phyloP scores from a whole-genome alignment of 2,888 invertebrate genomes.

The Polydrusus tereticollis region DNA sequence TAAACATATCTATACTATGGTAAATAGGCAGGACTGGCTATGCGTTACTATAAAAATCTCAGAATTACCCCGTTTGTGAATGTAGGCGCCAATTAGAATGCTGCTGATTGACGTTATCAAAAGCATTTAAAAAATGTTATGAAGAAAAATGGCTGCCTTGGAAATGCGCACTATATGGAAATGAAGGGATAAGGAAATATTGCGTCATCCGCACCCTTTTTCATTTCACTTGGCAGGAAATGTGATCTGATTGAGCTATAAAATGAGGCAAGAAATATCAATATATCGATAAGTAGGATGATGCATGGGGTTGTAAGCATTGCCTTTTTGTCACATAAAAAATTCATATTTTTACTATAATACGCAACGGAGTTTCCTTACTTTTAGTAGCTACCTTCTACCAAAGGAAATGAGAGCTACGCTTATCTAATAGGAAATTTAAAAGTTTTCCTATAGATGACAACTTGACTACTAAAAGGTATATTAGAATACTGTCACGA shows the following conservation, averaged over 20 bases:
- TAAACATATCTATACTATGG: neutral
- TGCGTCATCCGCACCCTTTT: constrained; percentile 2
- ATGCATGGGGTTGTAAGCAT: no score
- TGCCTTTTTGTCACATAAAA: neutral
- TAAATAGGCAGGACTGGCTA: neutral
- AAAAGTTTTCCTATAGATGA: no score
- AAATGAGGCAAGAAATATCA: neutral
- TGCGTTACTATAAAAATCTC: neutral
- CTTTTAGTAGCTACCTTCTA: no score
- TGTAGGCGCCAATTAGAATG: constrained; percentile 9
- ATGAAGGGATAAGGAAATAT: neutral
- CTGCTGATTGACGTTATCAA: constrained; percentile 10
- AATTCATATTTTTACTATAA: neutral
- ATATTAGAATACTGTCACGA: no score
- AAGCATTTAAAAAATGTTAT: constrained; percentile 17
- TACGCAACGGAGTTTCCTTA: no score
- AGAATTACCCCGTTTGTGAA: constrained; percentile 14
- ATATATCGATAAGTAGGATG: no score
- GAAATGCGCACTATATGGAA: constrained; percentile 4
- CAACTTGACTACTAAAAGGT: no score
- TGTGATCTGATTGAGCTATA: neutral
- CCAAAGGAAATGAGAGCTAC: no score
- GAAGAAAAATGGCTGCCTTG: constrained; percentile 1
- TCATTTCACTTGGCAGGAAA: neutral
- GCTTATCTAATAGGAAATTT: no score